These are phyloP conservation scores for Botia kubotai DNA, from an alignment of 2,797 vertebrate species.

Conservation along the genomic window DNA sequence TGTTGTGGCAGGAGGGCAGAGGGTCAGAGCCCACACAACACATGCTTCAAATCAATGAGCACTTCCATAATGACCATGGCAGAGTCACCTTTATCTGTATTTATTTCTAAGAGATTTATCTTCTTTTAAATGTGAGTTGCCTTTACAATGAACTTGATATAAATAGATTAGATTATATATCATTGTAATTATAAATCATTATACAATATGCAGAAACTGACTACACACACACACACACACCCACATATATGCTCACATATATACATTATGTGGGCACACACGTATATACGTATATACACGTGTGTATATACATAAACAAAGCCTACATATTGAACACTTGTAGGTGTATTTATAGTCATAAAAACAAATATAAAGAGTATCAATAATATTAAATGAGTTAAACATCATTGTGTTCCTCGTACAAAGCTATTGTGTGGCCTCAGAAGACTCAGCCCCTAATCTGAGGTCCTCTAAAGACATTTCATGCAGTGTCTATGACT, in stretches of 20 bases:
- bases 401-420: not conserved
- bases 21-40: constrained; percentile 56
- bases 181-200: not conserved
- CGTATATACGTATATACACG: no score
- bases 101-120: constrained; percentile 25
- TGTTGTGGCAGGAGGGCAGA: constrained; percentile 47
- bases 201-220: no score
- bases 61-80: constrained; percentile 30
- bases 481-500: constrained; percentile 18
- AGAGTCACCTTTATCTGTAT: constrained; percentile 23
- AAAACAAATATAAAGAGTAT: not conserved
- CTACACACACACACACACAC: no score
- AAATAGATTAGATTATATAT: not conserved
- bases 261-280: no score
- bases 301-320: no score
- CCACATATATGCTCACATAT: no score
- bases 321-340: no score
- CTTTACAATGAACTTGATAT: not conserved
- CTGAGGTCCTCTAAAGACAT: not conserved
- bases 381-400: not conserved
- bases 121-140: not conserved
- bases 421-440: not conserved
- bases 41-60: constrained; percentile 42
- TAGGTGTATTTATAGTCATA: not conserved
- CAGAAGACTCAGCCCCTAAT: not conserved